A percentile compares a stretch with the other conserved stretches of the same genome.
These are phyloP conservation scores for Ifrita kowaldi DNA, from an alignment of 2,113 vertebrate species.

Conservation along the genomic window DNA sequence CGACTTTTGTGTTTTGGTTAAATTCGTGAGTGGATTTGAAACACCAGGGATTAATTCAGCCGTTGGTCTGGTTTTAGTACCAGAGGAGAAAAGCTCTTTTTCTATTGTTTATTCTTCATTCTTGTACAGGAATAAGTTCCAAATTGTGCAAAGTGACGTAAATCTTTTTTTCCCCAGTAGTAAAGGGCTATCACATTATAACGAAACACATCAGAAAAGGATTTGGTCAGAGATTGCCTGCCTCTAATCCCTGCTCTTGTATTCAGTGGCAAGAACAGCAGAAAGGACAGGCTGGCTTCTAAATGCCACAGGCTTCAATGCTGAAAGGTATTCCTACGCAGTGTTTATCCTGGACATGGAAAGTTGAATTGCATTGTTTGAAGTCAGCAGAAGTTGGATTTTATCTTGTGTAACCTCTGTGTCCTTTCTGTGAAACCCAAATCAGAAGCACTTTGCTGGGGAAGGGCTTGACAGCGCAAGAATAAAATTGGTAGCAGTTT, in stretches of 20 bases:
- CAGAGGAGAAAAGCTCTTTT: neutral
- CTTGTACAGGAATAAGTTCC: neutral
- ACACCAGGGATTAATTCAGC: neutral
- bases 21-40: neutral
- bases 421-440: neutral
- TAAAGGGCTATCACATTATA: slow-evolving; percentile 1
- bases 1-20: neutral
- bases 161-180: neutral
- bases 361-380: neutral
- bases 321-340: neutral
- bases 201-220: neutral
- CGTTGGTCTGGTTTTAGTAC: neutral
- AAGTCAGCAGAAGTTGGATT: neutral
- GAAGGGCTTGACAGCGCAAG: neutral
- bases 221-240: slow-evolving; percentile 13
- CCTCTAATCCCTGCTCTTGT: neutral
- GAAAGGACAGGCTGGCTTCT: neutral
- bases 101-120: slow-evolving; percentile 7
- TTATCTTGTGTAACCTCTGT: neutral
- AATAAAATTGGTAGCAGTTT: neutral
- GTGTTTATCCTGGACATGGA: neutral
- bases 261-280: neutral
- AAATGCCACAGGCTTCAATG: neutral
- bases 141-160: neutral
- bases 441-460: neutral